Evolutionary conservation across 2,888 invertebrate species (phyloP).

Genomic region (Drosophila lutescens): DNA sequence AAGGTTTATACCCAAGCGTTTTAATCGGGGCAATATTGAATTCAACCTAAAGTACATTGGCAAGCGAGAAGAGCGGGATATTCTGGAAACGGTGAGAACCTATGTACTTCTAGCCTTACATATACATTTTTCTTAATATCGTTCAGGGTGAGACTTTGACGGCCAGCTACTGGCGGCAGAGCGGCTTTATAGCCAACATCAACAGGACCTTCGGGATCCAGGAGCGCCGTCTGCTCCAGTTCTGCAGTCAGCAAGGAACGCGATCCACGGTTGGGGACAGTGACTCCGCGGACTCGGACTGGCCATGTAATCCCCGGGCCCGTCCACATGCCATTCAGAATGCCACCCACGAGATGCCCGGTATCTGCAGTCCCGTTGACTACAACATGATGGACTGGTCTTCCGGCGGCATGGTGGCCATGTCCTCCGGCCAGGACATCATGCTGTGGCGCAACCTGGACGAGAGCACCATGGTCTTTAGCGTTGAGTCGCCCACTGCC

Average conservation of each 20-base stretch:
- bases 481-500: constrained; percentile 66
- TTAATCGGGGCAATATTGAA: constrained; percentile 54
- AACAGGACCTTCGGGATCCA: constrained; percentile 64
- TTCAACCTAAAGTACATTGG: constrained; percentile 62
- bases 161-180: constrained; percentile 70
- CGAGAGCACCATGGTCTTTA: constrained; percentile 77
- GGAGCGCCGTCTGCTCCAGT: constrained; percentile 65
- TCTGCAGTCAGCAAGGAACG: constrained; percentile 43
- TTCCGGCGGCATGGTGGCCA: constrained; percentile 77
- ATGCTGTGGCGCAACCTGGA: constrained; percentile 80
- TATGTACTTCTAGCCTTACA: no score
- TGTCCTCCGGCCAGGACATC: constrained; percentile 81
- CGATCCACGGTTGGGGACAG: not conserved
- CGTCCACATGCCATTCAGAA: constrained; percentile 77
- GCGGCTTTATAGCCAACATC: constrained; percentile 61
- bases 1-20: constrained; percentile 83
- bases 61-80: constrained; percentile 62
- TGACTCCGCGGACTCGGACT: constrained; percentile 67
- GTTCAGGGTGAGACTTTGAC: constrained; percentile 23
- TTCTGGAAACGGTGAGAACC: constrained; percentile 66
- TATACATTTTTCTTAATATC: not conserved
- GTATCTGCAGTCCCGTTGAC: constrained; percentile 52
- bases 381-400: constrained; percentile 83
- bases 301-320: constrained; percentile 81
- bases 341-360: constrained; percentile 82